Percentiles rank a stretch among this genome's conserved stretches.
Conservation (phyloP, 2,797 vertebrate species). For the Hemitrygon akajei region DNA sequence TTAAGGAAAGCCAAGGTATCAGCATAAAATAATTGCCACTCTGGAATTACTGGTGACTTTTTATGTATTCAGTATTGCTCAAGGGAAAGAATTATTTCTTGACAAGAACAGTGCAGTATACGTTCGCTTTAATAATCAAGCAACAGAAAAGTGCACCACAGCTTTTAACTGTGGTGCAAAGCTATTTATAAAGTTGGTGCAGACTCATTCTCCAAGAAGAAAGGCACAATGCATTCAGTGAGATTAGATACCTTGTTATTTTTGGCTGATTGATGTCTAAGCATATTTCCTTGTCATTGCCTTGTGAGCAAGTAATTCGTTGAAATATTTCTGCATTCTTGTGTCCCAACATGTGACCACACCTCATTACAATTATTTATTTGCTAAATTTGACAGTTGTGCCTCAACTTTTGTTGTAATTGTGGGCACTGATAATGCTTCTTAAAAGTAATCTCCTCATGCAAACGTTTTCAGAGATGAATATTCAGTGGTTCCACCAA, state of each 20-base stretch:
- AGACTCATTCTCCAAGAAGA: constrained; percentile 28
- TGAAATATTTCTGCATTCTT: constrained; percentile 58
- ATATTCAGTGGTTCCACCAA: background rate
- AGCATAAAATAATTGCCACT: background rate
- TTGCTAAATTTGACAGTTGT: background rate
- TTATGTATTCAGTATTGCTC: background rate
- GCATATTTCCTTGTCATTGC: constrained; percentile 53
- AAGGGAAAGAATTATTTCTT: background rate
- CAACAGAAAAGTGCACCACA: constrained; percentile 6
- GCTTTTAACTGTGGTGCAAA: background rate
- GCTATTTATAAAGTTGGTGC: constrained; percentile 37
- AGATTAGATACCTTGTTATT: constrained; percentile 35
- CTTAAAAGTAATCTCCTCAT: background rate
- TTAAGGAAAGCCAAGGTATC: background rate
- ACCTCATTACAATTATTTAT: background rate
- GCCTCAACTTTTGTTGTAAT: background rate
- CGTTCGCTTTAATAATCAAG: background rate
- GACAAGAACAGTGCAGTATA: background rate
- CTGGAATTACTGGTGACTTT: background rate
- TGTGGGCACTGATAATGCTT: background rate
- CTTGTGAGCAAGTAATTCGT: constrained; percentile 51
- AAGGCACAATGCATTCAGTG: constrained; percentile 28
- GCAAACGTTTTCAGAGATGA: background rate
- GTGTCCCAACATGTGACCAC: constrained; percentile 38
- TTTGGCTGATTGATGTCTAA: constrained; percentile 21